phyloP scores from a whole-genome alignment of 2,888 invertebrate genomes.

The Philhelius pedissequus region DNA sequence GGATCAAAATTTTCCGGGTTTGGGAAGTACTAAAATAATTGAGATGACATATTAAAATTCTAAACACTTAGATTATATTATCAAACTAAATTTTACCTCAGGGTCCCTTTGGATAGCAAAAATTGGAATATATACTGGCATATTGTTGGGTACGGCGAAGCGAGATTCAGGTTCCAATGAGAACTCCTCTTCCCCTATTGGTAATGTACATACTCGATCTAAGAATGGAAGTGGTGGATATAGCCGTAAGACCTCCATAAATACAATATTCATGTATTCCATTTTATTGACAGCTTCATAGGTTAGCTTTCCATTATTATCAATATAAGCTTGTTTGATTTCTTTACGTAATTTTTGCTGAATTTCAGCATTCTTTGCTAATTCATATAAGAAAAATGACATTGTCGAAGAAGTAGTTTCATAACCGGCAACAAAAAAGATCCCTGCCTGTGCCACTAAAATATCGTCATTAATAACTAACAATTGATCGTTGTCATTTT shows the following conservation, averaged over 20 bases:
- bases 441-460: conserved; percentile 75
- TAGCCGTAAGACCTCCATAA: conserved; percentile 75
- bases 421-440: conserved; percentile 76
- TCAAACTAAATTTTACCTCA: conserved; percentile 73
- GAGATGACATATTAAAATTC: background rate
- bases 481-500: conserved; percentile 27
- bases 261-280: conserved; percentile 78
- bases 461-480: conserved; percentile 70
- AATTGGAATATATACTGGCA: conserved; percentile 75
- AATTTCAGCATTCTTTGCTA: conserved; percentile 76
- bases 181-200: conserved; percentile 68
- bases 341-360: conserved; percentile 78
- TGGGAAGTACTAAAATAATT: conserved; percentile 73
- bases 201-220: conserved; percentile 76
- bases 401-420: conserved; percentile 78
- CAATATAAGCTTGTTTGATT: conserved; percentile 75
- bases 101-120: conserved; percentile 76
- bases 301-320: conserved; percentile 75
- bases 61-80: background rate
- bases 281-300: conserved; percentile 78
- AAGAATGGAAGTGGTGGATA: conserved; percentile 77
- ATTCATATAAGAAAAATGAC: conserved; percentile 77
- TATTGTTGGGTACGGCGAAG: conserved; percentile 73
- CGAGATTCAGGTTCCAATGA: conserved; percentile 74
- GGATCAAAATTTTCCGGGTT: conserved; percentile 76